These are phyloP conservation scores for Strix uralensis DNA, from an alignment of 2,113 vertebrate species.

Conservation along the genomic window DNA sequence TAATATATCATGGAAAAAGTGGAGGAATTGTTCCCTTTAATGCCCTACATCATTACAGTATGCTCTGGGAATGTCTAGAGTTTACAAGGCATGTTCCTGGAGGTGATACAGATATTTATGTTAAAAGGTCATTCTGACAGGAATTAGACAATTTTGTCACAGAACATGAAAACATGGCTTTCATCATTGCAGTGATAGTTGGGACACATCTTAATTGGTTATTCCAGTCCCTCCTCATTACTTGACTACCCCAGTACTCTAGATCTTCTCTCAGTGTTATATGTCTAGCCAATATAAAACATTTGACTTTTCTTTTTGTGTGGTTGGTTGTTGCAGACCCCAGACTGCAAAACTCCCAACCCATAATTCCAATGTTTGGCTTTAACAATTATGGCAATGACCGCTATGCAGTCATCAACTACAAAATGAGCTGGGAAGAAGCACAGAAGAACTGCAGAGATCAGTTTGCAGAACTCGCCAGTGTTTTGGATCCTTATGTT, in stretches of 20 bases:
- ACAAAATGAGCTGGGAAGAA: constrained; percentile 88
- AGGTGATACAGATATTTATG: not conserved
- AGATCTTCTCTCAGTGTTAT: not conserved
- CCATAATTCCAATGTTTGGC: constrained; percentile 38
- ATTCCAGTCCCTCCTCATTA: not conserved
- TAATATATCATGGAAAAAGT: not conserved
- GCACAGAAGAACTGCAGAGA: constrained; percentile 84
- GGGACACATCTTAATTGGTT: not conserved
- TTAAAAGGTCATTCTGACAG: not conserved
- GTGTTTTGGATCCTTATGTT: constrained; percentile 74
- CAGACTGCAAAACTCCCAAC: constrained; percentile 59
- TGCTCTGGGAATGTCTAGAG: not conserved
- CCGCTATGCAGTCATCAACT: constrained; percentile 76
- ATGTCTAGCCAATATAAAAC: not conserved
- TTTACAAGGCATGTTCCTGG: not conserved
- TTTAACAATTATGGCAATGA: constrained; percentile 76
- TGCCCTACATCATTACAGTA: not conserved
- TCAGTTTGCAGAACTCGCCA: constrained; percentile 81
- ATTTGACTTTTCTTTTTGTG: not conserved
- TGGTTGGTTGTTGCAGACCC: constrained; percentile 67
- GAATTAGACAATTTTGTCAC: not conserved
- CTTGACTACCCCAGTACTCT: not conserved
- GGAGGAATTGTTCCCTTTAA: not conserved
- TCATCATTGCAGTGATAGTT: not conserved
- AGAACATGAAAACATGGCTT: not conserved